phyloP scores from a whole-genome alignment of 2,113 vertebrate species.

The Callaeas wilsoni region DNA sequence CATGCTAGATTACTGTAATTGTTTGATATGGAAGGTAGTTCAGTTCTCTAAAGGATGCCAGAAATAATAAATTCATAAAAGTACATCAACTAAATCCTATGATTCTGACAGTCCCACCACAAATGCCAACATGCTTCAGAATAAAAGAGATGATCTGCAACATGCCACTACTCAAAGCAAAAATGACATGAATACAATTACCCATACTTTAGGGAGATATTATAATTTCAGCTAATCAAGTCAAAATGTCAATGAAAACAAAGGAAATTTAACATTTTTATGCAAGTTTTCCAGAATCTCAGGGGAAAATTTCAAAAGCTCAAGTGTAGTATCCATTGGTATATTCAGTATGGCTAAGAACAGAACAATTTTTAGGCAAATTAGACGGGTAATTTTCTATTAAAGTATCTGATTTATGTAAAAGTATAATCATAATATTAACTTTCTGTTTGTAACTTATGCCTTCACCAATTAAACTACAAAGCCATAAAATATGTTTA shows the following conservation, averaged over 20 bases:
- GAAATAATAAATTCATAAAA: background rate
- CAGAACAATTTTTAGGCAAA: background rate
- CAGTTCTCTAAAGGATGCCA: background rate
- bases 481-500: background rate
- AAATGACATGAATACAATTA: slow-evolving; percentile 29
- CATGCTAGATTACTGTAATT: background rate
- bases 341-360: background rate
- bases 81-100: background rate
- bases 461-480: background rate
- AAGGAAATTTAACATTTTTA: slow-evolving; percentile 31
- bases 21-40: background rate
- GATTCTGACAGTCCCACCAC: background rate
- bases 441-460: background rate
- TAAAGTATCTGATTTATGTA: background rate
- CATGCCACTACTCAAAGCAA: background rate
- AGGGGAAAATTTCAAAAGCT: slow-evolving; percentile 24
- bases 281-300: slow-evolving; percentile 1
- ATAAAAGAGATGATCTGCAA: background rate
- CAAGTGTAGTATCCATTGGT: background rate
- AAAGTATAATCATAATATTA: slow-evolving; percentile 2
- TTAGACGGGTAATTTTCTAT: background rate
- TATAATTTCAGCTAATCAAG: slow-evolving; percentile 60
- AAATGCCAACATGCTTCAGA: background rate
- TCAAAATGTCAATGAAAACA: slow-evolving; percentile 59
- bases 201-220: slow-evolving; percentile 1